Conservation (phyloP, 1,140 invertebrate species). For the Chionoecetes opilio region DNA sequence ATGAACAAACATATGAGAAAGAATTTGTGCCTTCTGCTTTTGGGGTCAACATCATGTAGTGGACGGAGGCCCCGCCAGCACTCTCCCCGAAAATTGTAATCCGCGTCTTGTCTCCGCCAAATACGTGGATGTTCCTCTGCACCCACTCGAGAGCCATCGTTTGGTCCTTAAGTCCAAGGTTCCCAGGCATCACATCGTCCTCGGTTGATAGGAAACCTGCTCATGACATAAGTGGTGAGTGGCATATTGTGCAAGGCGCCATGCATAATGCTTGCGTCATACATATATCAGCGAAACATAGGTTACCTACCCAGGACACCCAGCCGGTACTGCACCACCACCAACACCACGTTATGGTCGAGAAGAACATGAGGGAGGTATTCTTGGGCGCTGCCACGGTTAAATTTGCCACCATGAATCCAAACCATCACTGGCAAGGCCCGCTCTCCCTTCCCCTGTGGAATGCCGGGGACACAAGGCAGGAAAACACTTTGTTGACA, state of each 20-base stretch:
- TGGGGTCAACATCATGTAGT: conserved; percentile 87
- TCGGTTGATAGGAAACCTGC: conserved; percentile 90
- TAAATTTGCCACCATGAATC: conserved; percentile 85
- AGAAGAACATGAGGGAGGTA: conserved; percentile 95
- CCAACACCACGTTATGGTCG: conserved; percentile 95
- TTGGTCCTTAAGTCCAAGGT: conserved; percentile 97
- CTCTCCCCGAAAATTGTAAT: conserved; percentile 88
- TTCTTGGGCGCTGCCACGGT: not conserved
- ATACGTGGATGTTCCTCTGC: conserved; percentile 85
- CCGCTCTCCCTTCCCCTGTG: not conserved
- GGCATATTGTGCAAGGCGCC: not conserved
- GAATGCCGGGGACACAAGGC: too few species aligned
- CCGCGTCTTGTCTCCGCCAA: conserved; percentile 86
- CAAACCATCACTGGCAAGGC: conserved; percentile 85
- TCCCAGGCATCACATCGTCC: conserved; percentile 92
- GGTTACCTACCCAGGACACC: conserved; percentile 94
- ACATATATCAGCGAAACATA: not conserved
- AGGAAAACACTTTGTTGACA: too few species aligned
- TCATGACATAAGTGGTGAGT: not conserved
- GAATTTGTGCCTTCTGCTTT: conserved; percentile 83
- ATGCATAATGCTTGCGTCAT: not conserved
- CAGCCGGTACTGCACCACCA: conserved; percentile 97
- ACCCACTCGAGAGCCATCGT: conserved; percentile 97
- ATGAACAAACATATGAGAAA: not conserved
- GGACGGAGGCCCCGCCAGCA: conserved; percentile 84